These are phyloP conservation scores for Probaryconus sp. DNA, from an alignment of 1,140 invertebrate genomes.

Conservation along the genomic window DNA sequence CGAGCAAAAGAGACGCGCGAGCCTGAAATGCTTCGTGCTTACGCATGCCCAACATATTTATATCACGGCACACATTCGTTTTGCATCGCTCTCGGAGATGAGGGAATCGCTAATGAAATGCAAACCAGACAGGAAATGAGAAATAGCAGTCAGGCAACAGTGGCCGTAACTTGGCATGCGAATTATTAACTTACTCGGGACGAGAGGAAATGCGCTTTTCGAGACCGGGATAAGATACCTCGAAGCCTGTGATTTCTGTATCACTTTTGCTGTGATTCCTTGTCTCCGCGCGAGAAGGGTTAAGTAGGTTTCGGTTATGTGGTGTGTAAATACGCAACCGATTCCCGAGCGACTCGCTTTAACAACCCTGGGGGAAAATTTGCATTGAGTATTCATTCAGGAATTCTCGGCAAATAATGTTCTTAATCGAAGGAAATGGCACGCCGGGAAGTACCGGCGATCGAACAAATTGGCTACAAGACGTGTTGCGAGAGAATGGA, in stretches of 20 bases:
- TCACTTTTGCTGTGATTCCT: conserved; percentile 50
- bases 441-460: background rate
- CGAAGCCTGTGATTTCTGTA: conserved; percentile 29
- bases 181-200: conserved; percentile 20
- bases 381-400: conserved; percentile 5
- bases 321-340: too few relatives aligned
- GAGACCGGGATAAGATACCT: background rate
- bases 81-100: conserved; percentile 11
- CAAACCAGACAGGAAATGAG: conserved; percentile 45
- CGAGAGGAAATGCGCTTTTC: conserved; percentile 13
- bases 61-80: conserved; percentile 49
- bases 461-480: conserved; percentile 30
- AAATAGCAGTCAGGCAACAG: conserved; percentile 24
- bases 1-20: background rate
- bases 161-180: conserved; percentile 28
- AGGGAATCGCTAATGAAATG: conserved; percentile 42
- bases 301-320: conserved; percentile 29
- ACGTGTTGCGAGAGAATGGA: conserved; percentile 20
- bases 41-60: conserved; percentile 40
- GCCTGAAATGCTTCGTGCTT: conserved; percentile 12
- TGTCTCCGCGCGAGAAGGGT: conserved; percentile 21
- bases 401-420: conserved; percentile 30
- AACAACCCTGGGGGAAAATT: conserved; percentile 12
- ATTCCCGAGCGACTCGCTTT: background rate
- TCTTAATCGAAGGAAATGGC: conserved; percentile 50